Conservation (phyloP, 1,140 invertebrate genomes). For the Drosophila rhopaloa region DNA sequence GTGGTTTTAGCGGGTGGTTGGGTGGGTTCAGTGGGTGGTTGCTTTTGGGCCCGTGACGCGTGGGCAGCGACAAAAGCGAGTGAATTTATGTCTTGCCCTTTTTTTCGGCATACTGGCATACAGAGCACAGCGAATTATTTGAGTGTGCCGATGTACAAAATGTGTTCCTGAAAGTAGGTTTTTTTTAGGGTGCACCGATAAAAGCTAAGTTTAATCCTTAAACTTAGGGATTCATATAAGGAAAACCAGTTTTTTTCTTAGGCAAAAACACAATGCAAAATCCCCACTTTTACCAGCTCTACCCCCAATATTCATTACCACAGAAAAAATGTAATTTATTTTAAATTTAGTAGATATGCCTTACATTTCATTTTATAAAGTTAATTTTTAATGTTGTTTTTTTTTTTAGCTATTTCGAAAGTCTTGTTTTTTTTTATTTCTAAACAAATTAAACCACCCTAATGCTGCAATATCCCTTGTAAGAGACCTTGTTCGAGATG, state of each 20-base stretch:
- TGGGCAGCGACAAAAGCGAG: slow-evolving; percentile 49
- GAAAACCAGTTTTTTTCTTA: too few relatives aligned
- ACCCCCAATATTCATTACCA: too few relatives aligned
- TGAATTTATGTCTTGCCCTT: slow-evolving; percentile 61
- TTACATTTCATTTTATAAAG: too few relatives aligned
- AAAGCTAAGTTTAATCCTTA: not conserved
- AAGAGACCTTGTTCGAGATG: slow-evolving; percentile 30
- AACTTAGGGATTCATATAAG: too few relatives aligned
- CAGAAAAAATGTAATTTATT: too few relatives aligned
- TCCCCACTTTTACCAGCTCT: too few relatives aligned
- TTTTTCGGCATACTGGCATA: slow-evolving; percentile 71
- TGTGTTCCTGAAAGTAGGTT: slow-evolving; percentile 28
- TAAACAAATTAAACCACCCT: not conserved
- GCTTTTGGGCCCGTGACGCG: slow-evolving; percentile 25
- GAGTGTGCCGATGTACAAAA: slow-evolving; percentile 16
- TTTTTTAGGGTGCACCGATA: slow-evolving; percentile 5
- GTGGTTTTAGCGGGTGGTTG: not conserved
- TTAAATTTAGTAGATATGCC: too few relatives aligned
- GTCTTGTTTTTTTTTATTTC: not conserved
- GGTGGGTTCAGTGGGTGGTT: not conserved
- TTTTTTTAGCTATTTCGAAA: not conserved
- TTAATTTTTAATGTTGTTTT: not conserved
- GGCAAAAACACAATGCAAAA: too few relatives aligned
- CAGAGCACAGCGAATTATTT: slow-evolving; percentile 46
- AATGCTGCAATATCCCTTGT: slow-evolving; percentile 3